These are phyloP conservation scores for Brevipalpus yothersi DNA, from an alignment of 1,140 invertebrate genomes.

Conservation along the genomic window DNA sequence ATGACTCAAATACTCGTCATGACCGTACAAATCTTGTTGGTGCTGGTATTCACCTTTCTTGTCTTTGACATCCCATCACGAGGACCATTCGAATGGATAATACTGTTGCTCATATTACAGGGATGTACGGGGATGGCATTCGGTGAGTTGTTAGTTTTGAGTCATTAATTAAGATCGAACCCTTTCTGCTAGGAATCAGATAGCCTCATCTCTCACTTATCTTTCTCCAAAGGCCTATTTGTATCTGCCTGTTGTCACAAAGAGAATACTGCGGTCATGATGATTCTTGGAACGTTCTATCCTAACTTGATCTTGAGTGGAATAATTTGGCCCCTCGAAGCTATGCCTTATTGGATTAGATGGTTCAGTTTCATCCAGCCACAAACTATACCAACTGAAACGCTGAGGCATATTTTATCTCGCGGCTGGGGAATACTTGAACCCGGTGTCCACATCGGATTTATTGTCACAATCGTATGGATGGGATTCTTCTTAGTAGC, in stretches of 20 bases:
- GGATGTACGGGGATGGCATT: too few relatives aligned
- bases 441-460: constrained; percentile 61
- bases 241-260: constrained; percentile 64
- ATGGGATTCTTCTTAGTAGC: constrained; percentile 56
- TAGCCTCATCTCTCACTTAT: too few relatives aligned
- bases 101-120: constrained; percentile 40
- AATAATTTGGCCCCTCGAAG: constrained; percentile 69
- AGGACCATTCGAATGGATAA: constrained; percentile 40
- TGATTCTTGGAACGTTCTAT: constrained; percentile 73
- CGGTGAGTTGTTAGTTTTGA: too few relatives aligned
- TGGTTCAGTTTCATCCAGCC: constrained; percentile 61
- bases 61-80: too few relatives aligned
- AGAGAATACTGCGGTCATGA: constrained; percentile 71
- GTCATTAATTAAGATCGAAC: constrained; percentile 32
- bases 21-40: constrained; percentile 64
- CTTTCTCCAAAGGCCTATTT: constrained; percentile 54
- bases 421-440: constrained; percentile 60
- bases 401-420: constrained; percentile 60
- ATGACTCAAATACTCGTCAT: constrained; percentile 80
- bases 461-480: constrained; percentile 62
- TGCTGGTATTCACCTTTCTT: constrained; percentile 64
- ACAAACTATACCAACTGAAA: constrained; percentile 66
- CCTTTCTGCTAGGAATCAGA: too few relatives aligned
- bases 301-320: constrained; percentile 73
- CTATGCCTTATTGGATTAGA: constrained; percentile 44